A percentile compares a stretch with the other conserved stretches of the same genome.
Conservation (phyloP, 35 echinoderm and acorn worm species). For the Apostichopus parvimensis region DNA sequence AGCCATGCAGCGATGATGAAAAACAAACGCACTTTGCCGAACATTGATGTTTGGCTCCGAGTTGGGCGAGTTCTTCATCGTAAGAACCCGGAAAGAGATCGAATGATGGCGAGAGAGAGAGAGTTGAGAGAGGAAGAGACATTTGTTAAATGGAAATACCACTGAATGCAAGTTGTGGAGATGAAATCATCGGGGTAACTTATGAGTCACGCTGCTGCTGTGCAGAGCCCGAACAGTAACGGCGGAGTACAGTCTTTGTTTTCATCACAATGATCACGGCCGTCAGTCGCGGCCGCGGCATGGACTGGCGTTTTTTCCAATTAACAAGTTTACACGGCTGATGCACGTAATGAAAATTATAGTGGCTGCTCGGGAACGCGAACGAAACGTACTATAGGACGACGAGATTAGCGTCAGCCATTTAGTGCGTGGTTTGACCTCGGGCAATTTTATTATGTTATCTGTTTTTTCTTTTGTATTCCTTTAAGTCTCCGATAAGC, state of each 20-base stretch:
- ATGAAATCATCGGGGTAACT: neutral
- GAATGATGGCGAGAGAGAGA: neutral
- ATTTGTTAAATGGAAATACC: neutral
- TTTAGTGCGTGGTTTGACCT: constrained; percentile 7
- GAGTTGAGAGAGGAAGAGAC: neutral
- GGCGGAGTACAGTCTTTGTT: neutral
- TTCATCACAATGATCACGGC: neutral
- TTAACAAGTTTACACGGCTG: constrained; percentile 28
- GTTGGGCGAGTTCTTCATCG: neutral
- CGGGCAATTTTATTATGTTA: neutral
- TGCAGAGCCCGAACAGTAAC: neutral
- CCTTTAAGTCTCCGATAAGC: neutral
- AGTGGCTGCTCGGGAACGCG: neutral
- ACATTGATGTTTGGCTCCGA: neutral
- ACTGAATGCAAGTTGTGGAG: neutral
- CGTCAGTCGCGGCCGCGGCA: neutral
- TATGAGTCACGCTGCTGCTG: neutral
- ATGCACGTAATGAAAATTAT: constrained; percentile 33
- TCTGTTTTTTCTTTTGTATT: neutral
- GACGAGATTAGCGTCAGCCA: neutral
- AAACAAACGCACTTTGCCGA: neutral
- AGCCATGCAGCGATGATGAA: neutral
- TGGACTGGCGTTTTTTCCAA: constrained; percentile 9
- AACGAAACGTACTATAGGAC: constrained; percentile 25
- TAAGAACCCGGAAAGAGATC: neutral